Evolutionary conservation across 2,113 vertebrate genomes (phyloP).

Genomic region (Pagrus major): DNA sequence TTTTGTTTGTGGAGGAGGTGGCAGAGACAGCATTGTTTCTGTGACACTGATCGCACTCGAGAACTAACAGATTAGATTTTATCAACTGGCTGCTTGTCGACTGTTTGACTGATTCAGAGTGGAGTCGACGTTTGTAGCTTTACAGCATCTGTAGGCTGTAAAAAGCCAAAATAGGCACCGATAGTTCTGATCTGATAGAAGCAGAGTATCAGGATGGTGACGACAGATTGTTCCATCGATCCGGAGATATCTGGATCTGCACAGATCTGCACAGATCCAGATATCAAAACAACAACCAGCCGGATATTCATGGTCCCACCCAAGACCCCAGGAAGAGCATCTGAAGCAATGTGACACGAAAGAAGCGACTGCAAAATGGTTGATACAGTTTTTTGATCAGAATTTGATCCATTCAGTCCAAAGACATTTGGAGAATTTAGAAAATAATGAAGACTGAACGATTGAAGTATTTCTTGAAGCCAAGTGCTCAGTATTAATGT

Average conservation of each 20-base stretch:
- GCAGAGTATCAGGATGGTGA: no score
- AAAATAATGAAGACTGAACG: no score
- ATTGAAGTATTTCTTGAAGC: no score
- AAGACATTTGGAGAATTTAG: no score
- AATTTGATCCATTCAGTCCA: no score
- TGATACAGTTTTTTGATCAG: no score
- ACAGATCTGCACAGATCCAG: not conserved
- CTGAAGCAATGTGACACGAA: no score
- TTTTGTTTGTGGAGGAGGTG: conserved; percentile 29
- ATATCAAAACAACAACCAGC: not conserved
- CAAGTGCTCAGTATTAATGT: no score
- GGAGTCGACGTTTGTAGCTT: not conserved
- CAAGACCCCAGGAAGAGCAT: no score
- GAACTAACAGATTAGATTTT: conserved; percentile 28
- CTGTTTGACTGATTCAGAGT: not conserved
- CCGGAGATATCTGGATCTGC: not conserved
- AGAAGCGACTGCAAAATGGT: no score
- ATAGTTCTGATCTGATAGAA: not conserved
- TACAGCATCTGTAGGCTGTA: not conserved
- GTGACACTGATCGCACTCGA: conserved; percentile 28
- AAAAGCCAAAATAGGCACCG: not conserved
- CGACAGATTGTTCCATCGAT: not conserved
- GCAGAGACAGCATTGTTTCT: conserved; percentile 6
- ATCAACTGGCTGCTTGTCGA: conserved; percentile 12
- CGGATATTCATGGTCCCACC: not conserved